Evolutionary conservation across 2,888 invertebrate species (phyloP), one percentile per base, ranked within the genome.

Genomic region (Agonopterix heracliana): DNA sequence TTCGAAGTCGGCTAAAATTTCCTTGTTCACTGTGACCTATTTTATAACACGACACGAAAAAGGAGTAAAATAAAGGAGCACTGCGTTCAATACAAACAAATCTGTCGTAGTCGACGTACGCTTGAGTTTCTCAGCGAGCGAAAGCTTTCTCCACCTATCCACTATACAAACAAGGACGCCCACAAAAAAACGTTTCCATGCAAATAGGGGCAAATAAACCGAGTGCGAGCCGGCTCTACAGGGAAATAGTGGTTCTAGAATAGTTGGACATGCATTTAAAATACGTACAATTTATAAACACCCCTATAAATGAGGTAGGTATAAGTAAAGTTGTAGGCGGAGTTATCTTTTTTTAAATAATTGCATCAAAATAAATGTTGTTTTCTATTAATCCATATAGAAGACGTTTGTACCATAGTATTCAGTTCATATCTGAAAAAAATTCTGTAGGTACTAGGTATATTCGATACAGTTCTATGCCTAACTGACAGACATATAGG

Each of bases 131-230:
- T 71, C 66, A 68, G 70, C 67, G 66, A 65, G 65, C 66, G 72
- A 60, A 74, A 78, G 79, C 78, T 78, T 79, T 80, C 81, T 80
- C 78, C 75, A 83, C 81, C 83, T 85, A 83, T 78, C 79, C 80
- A 74, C 81, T 81, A 74, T 78, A 82, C 85, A 87, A 86, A 87
- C 84, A 85, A 81, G 83, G 69, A 80, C 82, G 80, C 81, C 84
- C 81, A 81, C 83, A 86, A 88, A 84, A 38, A 87, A 88, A 87
- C 87, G 85, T 87, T 88, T 86, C 81, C 80, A 88, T 88, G 87
- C 86, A 88, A 88, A 88, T 87, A 85, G 71, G 79, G 74, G 79
- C 84, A 86, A 87, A 88, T 86, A 88, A 85, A 86, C 79, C 76
- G 78, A 71, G 78, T 77, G 78, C 71, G 78, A 78, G 79, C 73